A percentile compares a stretch with the other conserved stretches of the same genome.
phyloP scores from a whole-genome alignment of 2,888 invertebrate species.

The Eretmocerus hayati region DNA sequence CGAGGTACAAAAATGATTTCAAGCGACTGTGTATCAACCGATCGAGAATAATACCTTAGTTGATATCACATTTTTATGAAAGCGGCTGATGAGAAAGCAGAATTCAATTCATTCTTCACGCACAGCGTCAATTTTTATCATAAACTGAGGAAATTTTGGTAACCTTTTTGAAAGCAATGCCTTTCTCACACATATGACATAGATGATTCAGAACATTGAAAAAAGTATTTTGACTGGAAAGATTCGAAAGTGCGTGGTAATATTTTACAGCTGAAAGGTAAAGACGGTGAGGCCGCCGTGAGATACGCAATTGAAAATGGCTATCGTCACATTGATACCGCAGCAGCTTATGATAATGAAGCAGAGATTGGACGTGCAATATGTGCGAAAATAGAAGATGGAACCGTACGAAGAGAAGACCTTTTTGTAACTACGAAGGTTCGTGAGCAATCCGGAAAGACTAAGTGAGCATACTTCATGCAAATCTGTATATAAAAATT shows the following conservation, averaged over 20 bases:
- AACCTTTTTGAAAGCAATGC: no score
- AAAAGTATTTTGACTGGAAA: no score
- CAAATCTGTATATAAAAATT: neutral
- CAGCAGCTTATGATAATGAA: constrained; percentile 50
- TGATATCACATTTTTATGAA: no score
- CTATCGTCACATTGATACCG: constrained; percentile 53
- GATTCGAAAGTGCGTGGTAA: no score
- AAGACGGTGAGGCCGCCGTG: constrained; percentile 52
- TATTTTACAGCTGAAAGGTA: constrained; percentile 31
- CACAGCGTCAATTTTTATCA: no score
- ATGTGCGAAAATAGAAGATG: constrained; percentile 46
- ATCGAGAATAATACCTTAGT: no score
- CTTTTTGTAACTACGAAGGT: constrained; percentile 54
- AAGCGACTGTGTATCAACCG: no score
- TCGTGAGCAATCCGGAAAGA: constrained; percentile 9
- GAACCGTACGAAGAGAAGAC: constrained; percentile 48
- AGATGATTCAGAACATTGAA: neutral
- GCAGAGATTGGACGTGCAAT: constrained; percentile 49
- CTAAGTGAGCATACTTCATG: neutral
- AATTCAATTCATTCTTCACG: no score
- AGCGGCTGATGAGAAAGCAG: no score
- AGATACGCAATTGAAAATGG: constrained; percentile 49
- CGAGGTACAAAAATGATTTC: no score
- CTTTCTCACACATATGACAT: neutral
- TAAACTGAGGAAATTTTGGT: no score